A percentile compares a stretch with the other conserved stretches of the same genome.
Conservation (phyloP, 2,888 invertebrate genomes). For the Melangyna quadrimaculata region DNA sequence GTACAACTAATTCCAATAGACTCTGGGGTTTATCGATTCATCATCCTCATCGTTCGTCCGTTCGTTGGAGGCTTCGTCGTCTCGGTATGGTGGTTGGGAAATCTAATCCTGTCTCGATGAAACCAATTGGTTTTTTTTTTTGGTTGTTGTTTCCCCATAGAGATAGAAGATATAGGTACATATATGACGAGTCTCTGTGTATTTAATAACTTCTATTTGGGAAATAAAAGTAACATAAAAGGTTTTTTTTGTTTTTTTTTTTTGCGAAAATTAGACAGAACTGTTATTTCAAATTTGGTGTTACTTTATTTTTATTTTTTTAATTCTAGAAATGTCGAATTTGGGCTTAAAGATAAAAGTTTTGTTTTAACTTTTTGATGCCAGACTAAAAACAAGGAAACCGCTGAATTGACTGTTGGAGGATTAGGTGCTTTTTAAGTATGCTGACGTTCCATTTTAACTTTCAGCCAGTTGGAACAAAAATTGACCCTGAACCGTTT, state of each 20-base stretch:
- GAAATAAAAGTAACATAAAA: slow-evolving; percentile 15
- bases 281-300: slow-evolving; percentile 5
- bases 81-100: background rate
- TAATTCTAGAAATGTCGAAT: background rate
- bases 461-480: too few species aligned
- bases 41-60: slow-evolving; percentile 31
- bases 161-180: background rate
- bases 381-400: background rate
- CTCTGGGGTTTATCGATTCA: slow-evolving; percentile 47
- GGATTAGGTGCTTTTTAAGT: background rate
- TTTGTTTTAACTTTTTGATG: background rate
- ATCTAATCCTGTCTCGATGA: slow-evolving; percentile 41
- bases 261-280: slow-evolving; percentile 1
- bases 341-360: background rate
- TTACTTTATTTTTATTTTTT: background rate
- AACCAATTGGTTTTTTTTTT: slow-evolving; percentile 7
- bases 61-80: too few species aligned
- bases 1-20: slow-evolving; percentile 24
- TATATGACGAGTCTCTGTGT: background rate
- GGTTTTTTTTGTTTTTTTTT: too few species aligned
- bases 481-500: too few species aligned
- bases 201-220: background rate
- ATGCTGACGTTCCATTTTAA: too few species aligned
- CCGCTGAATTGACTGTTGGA: background rate
- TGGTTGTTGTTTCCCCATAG: background rate